Evolutionary conservation across 2,888 invertebrate species (phyloP).

Genomic region (Morinoia aosen): DNA sequence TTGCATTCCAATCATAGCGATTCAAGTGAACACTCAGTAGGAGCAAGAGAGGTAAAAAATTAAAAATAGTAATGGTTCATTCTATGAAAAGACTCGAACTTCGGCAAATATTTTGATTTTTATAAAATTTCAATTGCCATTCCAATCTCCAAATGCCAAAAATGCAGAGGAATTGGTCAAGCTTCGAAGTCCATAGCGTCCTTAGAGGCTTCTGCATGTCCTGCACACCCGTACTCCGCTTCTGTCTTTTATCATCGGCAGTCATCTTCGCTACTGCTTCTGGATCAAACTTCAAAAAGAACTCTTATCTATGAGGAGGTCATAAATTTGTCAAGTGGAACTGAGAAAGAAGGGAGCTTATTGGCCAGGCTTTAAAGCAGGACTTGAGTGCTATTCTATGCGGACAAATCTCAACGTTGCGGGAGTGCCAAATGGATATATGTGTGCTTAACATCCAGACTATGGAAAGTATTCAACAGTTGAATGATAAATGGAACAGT

Average conservation of each 20-base stretch:
- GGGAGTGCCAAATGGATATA: neutral
- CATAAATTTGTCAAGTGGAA: constrained; percentile 19
- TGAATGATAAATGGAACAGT: neutral
- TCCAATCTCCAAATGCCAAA: neutral
- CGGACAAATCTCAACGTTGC: neutral
- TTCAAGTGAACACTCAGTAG: neutral
- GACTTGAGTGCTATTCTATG: neutral
- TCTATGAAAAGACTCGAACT: neutral
- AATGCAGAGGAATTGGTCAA: neutral
- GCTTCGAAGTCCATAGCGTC: neutral
- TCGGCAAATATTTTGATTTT: neutral
- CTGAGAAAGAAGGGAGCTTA: neutral
- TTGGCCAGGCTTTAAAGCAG: neutral
- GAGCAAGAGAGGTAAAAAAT: neutral
- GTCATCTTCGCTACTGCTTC: constrained; percentile 6
- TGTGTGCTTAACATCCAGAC: neutral
- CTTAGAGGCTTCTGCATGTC: neutral
- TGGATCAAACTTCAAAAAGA: constrained; percentile 41
- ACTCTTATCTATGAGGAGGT: constrained; percentile 20
- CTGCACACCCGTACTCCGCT: neutral
- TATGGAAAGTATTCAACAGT: neutral
- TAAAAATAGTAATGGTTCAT: neutral
- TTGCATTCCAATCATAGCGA: neutral
- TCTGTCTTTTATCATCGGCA: neutral
- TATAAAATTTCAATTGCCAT: neutral